A percentile compares a stretch with the other conserved stretches of the same genome.
Conservation (phyloP, 2,113 vertebrate species). For the Sula dactylatra region DNA sequence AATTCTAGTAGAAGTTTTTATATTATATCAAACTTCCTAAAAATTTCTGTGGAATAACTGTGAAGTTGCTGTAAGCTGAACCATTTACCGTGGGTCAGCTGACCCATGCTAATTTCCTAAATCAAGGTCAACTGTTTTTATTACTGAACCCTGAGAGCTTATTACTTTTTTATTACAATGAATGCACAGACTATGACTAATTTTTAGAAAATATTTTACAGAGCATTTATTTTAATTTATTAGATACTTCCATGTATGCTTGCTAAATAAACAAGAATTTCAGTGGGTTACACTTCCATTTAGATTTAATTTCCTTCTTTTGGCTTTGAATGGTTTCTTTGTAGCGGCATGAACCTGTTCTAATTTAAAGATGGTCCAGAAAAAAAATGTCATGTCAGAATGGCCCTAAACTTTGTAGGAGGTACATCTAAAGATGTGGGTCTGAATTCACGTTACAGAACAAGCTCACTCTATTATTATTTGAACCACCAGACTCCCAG, state of each 20-base stretch:
- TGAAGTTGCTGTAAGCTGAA: neutral
- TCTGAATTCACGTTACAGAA: neutral
- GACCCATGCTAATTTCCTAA: neutral
- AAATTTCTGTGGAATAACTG: neutral
- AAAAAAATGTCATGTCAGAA: neutral
- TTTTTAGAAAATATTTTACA: neutral
- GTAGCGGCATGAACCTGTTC: neutral
- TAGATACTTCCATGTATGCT: fast-evolving
- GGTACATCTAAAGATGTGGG: neutral
- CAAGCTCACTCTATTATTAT: neutral
- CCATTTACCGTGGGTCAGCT: fast-evolving
- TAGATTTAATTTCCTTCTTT: neutral
- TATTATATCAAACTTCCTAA: neutral
- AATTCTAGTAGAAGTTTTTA: neutral
- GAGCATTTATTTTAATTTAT: neutral
- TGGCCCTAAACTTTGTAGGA: neutral
- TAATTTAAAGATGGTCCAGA: neutral
- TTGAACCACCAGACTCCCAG: neutral
- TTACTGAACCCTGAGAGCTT: neutral
- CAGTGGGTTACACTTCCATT: neutral
- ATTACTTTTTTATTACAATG: neutral
- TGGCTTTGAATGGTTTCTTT: neutral
- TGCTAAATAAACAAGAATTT: neutral
- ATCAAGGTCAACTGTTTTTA: neutral
- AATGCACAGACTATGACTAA: neutral